Conservation (phyloP, 92 coral and sea anemone genomes). For the Palythoa grandiflora region DNA sequence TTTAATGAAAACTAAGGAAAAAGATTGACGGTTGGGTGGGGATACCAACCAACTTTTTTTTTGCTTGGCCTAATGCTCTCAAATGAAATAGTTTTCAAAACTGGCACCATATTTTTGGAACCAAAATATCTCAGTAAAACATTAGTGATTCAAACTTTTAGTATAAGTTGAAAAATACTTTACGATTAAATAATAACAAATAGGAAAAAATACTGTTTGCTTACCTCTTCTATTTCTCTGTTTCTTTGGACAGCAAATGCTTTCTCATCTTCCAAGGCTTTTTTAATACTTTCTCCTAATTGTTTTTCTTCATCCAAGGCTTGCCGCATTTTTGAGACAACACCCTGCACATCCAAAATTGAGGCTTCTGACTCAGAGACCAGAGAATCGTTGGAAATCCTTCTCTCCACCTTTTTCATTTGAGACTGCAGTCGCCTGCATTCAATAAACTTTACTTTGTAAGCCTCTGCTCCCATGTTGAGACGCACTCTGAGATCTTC, state of each 20-base stretch:
- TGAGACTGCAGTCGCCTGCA: slow-evolving; percentile 84
- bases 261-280: slow-evolving; percentile 76
- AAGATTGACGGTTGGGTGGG: no score
- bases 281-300: slow-evolving; percentile 47
- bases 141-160: no score
- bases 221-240: slow-evolving; percentile 78
- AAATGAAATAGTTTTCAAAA: no score
- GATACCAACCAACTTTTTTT: no score
- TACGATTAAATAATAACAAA: background rate
- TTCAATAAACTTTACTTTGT: slow-evolving; percentile 91
- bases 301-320: slow-evolving; percentile 77
- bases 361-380: slow-evolving; percentile 54
- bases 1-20: no score
- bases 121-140: no score
- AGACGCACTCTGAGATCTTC: slow-evolving; percentile 95
- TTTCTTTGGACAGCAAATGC: slow-evolving; percentile 49
- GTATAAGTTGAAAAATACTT: no score
- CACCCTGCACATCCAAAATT: slow-evolving; percentile 46
- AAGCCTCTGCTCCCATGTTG: slow-evolving; percentile 98
- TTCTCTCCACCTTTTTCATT: slow-evolving; percentile 72
- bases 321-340: slow-evolving; percentile 70
- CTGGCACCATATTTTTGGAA: no score
- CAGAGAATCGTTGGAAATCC: slow-evolving; percentile 52
- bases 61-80: no score
- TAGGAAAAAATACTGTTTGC: background rate